Evolutionary conservation across 2,797 vertebrate species (phyloP).

Genomic region (Remorina albescens): DNA sequence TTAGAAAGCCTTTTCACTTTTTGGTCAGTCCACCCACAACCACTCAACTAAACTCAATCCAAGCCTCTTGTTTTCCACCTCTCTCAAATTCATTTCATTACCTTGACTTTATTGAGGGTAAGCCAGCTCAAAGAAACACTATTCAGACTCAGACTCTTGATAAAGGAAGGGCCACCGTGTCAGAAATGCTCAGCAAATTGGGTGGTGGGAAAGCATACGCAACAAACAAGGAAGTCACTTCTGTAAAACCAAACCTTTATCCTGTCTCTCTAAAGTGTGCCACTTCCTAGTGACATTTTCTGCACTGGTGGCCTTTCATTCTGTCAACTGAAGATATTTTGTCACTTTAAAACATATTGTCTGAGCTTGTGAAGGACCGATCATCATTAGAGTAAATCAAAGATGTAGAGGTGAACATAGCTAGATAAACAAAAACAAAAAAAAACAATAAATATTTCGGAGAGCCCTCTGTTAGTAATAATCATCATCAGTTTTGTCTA

Average conservation of each 20-base stretch:
- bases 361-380: constrained; percentile 15
- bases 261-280: constrained; percentile 22
- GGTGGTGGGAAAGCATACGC: constrained; percentile 53
- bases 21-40: constrained; percentile 52
- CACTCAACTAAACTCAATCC: constrained; percentile 68
- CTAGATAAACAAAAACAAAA: too few species aligned
- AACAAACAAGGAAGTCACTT: constrained; percentile 59
- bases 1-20: constrained; percentile 69
- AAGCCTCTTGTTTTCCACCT: constrained; percentile 61
- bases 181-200: constrained; percentile 75
- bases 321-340: constrained; percentile 31
- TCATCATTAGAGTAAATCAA: constrained; percentile 15
- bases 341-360: constrained; percentile 40
- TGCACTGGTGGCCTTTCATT: constrained; percentile 39
- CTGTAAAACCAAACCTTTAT: constrained; percentile 56
- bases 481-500: too few species aligned
- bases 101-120: constrained; percentile 70
- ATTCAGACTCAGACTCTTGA: constrained; percentile 63
- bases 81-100: constrained; percentile 73
- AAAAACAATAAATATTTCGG: too few species aligned
- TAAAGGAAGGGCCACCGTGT: constrained; percentile 77
- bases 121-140: constrained; percentile 71
- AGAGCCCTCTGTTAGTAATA: too few species aligned
- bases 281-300: constrained; percentile 41
- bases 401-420: background rate